These are phyloP conservation scores for Pseudobourletiella spinata DNA, from an alignment of 1,140 invertebrate genomes.

Conservation along the genomic window DNA sequence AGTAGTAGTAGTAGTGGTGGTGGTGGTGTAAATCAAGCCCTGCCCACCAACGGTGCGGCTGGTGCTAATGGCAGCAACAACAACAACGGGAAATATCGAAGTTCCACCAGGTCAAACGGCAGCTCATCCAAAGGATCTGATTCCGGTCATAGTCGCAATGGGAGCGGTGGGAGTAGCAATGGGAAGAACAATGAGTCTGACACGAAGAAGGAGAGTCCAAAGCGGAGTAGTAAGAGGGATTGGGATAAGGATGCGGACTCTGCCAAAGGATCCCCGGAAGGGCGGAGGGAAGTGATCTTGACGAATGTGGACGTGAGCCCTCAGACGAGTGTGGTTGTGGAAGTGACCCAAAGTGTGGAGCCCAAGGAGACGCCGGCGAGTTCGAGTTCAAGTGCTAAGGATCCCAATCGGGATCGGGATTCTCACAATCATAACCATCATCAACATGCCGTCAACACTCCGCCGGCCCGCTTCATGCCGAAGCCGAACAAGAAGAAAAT, in stretches of 20 bases:
- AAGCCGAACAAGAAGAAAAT: slow-evolving; percentile 51
- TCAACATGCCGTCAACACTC: too few relatives aligned
- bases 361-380: neutral
- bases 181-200: neutral
- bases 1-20: neutral
- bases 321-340: too few relatives aligned
- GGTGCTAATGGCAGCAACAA: too few relatives aligned
- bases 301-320: too few relatives aligned
- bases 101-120: too few relatives aligned
- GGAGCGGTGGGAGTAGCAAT: neutral
- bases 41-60: neutral
- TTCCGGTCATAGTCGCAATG: slow-evolving; percentile 1
- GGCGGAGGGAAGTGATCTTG: too few relatives aligned
- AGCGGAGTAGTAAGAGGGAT: neutral
- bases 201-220: neutral
- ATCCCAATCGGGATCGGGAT: neutral
- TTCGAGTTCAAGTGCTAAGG: neutral
- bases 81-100: too few relatives aligned
- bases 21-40: neutral
- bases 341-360: neutral
- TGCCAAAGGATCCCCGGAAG: neutral
- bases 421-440: neutral
- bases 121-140: slow-evolving; percentile 4
- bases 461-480: neutral
- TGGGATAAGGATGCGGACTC: neutral